A percentile compares a stretch with the other conserved stretches of the same genome.
phyloP scores from a whole-genome alignment of 2,113 vertebrate species.

The Notothenia rossii region DNA sequence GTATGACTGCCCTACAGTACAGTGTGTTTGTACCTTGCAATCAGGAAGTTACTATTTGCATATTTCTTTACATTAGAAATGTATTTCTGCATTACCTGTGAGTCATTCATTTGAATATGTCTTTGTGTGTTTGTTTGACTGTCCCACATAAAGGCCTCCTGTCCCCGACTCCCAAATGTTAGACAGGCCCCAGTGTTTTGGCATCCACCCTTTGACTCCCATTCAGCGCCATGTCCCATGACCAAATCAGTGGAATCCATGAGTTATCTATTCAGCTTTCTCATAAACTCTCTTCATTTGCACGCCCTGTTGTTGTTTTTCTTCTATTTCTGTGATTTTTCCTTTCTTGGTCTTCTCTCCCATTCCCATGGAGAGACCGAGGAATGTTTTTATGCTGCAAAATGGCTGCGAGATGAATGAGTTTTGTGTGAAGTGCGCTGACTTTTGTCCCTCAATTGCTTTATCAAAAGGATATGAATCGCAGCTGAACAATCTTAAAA shows the following conservation, averaged over 20 bases:
- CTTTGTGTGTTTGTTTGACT: conserved; percentile 16
- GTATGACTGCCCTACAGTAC: conserved; percentile 51
- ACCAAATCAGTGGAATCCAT: conserved; percentile 73
- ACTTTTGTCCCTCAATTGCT: conserved; percentile 61
- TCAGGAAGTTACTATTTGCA: background rate
- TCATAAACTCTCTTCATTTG: conserved; percentile 69
- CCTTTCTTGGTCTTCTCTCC: conserved; percentile 49
- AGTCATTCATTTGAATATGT: background rate
- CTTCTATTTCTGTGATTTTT: conserved; percentile 54
- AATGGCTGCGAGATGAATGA: conserved; percentile 74
- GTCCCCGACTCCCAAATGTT: conserved; percentile 69
- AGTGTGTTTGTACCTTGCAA: conserved; percentile 28
- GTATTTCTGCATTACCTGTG: background rate
- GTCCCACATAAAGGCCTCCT: conserved; percentile 62
- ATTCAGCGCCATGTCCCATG: conserved; percentile 70
- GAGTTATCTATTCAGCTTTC: conserved; percentile 67
- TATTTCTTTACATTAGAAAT: background rate
- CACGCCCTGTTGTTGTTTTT: conserved; percentile 65
- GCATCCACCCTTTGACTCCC: conserved; percentile 55
- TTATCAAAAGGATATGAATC: conserved; percentile 66
- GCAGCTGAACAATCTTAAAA: conserved; percentile 53
- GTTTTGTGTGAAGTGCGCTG: conserved; percentile 60
- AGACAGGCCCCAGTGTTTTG: conserved; percentile 69
- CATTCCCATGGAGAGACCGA: conserved; percentile 70
- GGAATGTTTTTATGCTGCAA: conserved; percentile 77